These are phyloP conservation scores for Hirundo rustica DNA, from an alignment of 2,797 vertebrate genomes.

Conservation along the genomic window DNA sequence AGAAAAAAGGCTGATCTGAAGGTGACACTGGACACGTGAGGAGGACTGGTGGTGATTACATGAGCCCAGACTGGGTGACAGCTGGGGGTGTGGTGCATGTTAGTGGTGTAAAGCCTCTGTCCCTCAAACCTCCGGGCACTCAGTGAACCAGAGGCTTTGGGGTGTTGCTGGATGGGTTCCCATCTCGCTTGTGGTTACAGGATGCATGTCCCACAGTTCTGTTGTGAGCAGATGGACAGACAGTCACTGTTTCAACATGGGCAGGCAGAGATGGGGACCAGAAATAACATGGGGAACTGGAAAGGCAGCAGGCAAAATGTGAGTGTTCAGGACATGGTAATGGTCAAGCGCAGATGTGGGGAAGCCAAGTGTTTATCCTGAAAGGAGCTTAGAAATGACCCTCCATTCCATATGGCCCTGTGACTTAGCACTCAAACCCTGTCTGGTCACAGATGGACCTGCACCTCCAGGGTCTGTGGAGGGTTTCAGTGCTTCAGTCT, in stretches of 20 bases:
- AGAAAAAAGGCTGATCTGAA: neutral
- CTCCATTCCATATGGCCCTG: neutral
- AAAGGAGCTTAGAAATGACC: neutral
- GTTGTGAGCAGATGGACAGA: neutral
- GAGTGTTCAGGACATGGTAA: neutral
- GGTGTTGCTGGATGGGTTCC: neutral
- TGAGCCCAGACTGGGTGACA: neutral
- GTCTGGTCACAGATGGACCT: neutral
- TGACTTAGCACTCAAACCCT: neutral
- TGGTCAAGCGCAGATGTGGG: neutral
- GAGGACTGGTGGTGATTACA: neutral
- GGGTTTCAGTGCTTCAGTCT: neutral
- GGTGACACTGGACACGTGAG: neutral
- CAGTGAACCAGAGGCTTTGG: neutral
- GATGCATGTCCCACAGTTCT: neutral
- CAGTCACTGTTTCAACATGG: neutral
- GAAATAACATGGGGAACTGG: neutral
- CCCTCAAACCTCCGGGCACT: neutral
- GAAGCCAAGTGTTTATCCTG: neutral
- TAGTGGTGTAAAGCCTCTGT: neutral
- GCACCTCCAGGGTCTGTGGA: neutral
- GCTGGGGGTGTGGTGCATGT: rapidly evolving
- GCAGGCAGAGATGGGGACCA: neutral
- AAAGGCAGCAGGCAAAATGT: neutral
- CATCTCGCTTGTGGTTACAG: neutral